A percentile compares a stretch with the other conserved stretches of the same genome.
These are phyloP conservation scores for Sebastes cheni DNA, from an alignment of 2,797 vertebrate species.

Conservation along the genomic window DNA sequence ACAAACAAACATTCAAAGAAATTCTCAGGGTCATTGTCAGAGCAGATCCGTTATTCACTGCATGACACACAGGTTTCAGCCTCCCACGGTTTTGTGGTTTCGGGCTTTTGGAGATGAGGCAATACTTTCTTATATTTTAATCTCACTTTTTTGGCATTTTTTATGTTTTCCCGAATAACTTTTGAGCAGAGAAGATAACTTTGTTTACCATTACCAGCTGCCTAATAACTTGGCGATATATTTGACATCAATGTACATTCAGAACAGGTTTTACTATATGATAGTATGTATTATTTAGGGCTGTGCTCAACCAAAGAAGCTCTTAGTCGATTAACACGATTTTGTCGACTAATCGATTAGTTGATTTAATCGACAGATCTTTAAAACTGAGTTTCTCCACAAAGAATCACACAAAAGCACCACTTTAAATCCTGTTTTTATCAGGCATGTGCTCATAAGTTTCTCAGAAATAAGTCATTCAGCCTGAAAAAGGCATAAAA, in stretches of 20 bases:
- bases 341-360: accelerated
- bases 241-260: neutral
- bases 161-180: neutral
- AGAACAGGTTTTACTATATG: neutral
- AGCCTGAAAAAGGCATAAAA: too few relatives aligned
- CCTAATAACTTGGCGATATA: neutral
- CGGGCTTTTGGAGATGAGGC: neutral
- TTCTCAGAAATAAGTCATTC: accelerated
- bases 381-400: accelerated
- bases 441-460: too few relatives aligned
- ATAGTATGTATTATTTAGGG: neutral
- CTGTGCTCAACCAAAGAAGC: accelerated
- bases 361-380: too few relatives aligned
- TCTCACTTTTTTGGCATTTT: too few relatives aligned
- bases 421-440: too few relatives aligned
- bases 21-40: neutral
- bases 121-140: neutral
- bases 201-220: neutral
- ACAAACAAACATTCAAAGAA: neutral
- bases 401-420: too few relatives aligned
- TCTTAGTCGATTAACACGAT: too few relatives aligned
- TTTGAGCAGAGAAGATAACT: neutral
- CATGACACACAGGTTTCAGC: neutral
- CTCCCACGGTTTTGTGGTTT: neutral
- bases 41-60: neutral